Percentiles rank a stretch among this genome's conserved stretches.
phyloP scores from a whole-genome alignment of 2,113 vertebrate genomes.

The Mirza zaza region DNA sequence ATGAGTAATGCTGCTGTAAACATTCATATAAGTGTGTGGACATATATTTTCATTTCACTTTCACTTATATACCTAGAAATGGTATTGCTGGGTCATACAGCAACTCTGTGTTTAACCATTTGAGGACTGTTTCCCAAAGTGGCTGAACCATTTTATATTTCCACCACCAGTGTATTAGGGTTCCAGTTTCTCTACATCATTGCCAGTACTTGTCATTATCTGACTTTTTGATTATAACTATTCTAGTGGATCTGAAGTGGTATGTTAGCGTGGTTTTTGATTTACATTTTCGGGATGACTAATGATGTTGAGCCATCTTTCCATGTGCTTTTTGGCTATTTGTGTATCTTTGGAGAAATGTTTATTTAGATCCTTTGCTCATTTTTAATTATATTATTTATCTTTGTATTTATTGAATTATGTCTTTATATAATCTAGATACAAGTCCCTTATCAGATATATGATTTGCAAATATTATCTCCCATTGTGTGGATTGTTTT shows the following conservation, averaged over 20 bases:
- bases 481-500: not conserved
- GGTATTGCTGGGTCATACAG: not conserved
- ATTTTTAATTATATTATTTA: not conserved
- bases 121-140: not conserved
- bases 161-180: not conserved
- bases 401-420: constrained; percentile 6
- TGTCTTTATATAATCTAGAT: not conserved
- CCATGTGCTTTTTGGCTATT: not conserved
- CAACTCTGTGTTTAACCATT: not conserved
- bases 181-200: not conserved
- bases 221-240: not conserved
- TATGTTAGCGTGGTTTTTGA: not conserved
- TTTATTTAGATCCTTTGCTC: not conserved
- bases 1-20: not conserved
- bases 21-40: not conserved
- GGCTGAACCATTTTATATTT: not conserved
- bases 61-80: not conserved
- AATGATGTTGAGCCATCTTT: not conserved
- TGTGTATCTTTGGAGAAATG: not conserved
- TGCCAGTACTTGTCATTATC: not conserved
- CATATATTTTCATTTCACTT: not conserved
- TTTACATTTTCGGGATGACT: not conserved
- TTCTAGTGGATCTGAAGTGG: not conserved
- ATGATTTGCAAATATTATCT: constrained; percentile 23
- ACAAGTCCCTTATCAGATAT: not conserved